phyloP scores from a whole-genome alignment of 2,797 vertebrate species.

The Eurystomus glaucurus region DNA sequence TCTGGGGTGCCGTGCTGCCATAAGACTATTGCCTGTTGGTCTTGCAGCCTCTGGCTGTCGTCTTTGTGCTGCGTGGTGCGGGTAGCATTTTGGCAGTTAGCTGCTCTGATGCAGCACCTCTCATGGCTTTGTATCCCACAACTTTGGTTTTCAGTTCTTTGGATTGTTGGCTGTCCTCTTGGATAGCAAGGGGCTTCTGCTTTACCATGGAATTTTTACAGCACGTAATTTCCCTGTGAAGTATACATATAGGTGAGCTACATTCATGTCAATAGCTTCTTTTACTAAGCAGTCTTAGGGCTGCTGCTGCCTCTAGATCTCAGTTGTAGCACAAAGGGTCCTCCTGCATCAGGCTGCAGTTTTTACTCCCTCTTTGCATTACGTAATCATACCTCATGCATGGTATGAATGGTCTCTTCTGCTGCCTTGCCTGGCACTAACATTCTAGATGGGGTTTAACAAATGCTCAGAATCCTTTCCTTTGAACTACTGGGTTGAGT shows the following conservation, averaged over 20 bases:
- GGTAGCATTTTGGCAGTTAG: too few relatives aligned
- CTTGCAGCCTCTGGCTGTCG: background rate
- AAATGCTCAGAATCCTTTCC: background rate
- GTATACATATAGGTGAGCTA: accelerated
- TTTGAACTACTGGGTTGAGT: background rate
- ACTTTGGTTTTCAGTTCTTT: background rate
- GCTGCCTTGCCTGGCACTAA: background rate
- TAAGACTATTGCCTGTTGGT: too few relatives aligned
- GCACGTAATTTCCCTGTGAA: background rate
- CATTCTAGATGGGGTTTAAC: background rate
- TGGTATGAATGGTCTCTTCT: background rate
- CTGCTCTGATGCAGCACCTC: too few relatives aligned
- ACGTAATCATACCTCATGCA: background rate
- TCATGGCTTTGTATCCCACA: background rate
- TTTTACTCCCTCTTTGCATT: background rate
- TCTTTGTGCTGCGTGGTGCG: accelerated
- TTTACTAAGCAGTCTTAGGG: background rate
- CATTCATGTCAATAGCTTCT: background rate
- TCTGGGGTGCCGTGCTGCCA: background rate
- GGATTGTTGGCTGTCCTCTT: background rate
- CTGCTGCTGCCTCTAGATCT: background rate
- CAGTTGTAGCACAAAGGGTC: background rate
- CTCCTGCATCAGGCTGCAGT: background rate
- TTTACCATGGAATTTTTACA: background rate
- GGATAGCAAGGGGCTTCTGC: background rate